phyloP scores from a whole-genome alignment of 2,113 vertebrate genomes.

The Albula glossodonta region DNA sequence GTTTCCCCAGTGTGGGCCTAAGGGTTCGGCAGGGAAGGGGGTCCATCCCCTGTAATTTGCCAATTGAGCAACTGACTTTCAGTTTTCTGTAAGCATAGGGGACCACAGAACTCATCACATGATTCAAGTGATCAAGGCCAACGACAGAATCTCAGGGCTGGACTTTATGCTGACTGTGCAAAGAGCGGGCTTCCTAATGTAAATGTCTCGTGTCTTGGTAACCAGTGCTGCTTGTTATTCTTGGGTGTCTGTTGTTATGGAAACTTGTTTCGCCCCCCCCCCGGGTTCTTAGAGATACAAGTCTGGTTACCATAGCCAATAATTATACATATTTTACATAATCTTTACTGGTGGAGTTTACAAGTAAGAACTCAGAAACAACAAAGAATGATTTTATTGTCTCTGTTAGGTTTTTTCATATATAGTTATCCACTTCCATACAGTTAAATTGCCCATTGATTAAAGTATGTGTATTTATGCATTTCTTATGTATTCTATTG shows the following conservation, averaged over 20 bases:
- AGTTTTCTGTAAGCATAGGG: neutral
- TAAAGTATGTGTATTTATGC: neutral
- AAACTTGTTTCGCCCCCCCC: neutral
- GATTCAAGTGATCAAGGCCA: neutral
- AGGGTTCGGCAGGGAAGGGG: neutral
- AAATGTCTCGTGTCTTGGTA: neutral
- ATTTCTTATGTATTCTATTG: too few relatives aligned
- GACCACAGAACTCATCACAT: neutral
- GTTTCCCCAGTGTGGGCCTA: neutral
- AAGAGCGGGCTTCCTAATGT: neutral
- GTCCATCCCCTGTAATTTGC: neutral
- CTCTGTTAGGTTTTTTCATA: neutral
- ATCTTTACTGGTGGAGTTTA: neutral
- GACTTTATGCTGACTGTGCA: neutral
- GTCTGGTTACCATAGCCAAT: neutral
- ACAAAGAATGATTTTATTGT: neutral
- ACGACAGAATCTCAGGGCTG: neutral
- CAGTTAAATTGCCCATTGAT: neutral
- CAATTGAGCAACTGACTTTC: neutral
- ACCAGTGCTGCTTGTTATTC: neutral
- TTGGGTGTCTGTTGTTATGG: neutral
- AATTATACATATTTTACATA: neutral
- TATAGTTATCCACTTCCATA: neutral
- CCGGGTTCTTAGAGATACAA: neutral
- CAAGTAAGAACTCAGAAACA: neutral